These are phyloP conservation scores for Antechinus stuartii DNA, from an alignment of 2,113 vertebrate genomes.

Conservation along the genomic window DNA sequence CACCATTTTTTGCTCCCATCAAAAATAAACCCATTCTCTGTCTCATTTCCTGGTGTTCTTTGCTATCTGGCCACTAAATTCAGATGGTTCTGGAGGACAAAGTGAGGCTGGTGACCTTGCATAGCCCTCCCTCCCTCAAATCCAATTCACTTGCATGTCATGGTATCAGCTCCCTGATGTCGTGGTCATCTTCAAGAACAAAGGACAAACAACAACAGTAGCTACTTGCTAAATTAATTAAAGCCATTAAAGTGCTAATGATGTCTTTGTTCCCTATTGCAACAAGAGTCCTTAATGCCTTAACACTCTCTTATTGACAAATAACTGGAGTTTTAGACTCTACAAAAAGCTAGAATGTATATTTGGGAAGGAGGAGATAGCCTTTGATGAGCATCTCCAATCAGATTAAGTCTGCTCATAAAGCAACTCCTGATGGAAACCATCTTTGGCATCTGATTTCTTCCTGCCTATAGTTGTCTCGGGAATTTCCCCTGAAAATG, in stretches of 20 bases:
- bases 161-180: too few species aligned
- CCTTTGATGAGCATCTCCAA: neutral
- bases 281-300: neutral
- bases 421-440: neutral
- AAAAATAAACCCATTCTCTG: neutral
- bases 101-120: too few species aligned
- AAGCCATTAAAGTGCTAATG: neutral
- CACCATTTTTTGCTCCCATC: neutral
- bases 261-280: neutral
- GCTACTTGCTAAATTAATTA: neutral
- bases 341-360: neutral
- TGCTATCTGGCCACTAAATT: too few species aligned
- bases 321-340: neutral
- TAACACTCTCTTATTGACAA: neutral
- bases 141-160: too few species aligned
- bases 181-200: too few species aligned
- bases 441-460: neutral
- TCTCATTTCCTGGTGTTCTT: neutral
- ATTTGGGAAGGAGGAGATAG: neutral
- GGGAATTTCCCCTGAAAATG: neutral
- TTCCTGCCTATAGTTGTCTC: neutral
- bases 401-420: neutral
- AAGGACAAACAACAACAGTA: too few species aligned
- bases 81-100: too few species aligned
- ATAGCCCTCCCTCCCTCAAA: too few species aligned